These are phyloP conservation scores for Chlorops oryzae DNA, from an alignment of 1,140 invertebrate species.

Conservation along the genomic window DNA sequence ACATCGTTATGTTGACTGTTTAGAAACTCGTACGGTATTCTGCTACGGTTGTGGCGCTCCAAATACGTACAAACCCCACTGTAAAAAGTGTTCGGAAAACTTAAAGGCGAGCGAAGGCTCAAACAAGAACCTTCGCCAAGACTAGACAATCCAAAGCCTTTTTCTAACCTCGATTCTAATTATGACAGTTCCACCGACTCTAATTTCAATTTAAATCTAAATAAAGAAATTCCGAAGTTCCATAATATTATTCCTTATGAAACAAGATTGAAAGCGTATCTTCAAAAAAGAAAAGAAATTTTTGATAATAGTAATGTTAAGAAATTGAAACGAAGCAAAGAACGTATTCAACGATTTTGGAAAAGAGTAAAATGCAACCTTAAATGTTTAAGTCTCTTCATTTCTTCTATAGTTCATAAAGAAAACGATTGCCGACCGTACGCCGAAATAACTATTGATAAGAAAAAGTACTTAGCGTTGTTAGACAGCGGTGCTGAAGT, in stretches of 20 bases:
- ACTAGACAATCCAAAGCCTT: background rate
- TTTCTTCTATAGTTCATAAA: too few relatives aligned
- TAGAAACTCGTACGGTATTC: background rate
- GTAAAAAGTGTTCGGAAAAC: slow-evolving; percentile 1
- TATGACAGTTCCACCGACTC: background rate
- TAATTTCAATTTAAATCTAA: too few relatives aligned
- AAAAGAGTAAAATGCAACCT: background rate
- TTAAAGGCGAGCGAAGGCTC: background rate
- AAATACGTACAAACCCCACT: background rate
- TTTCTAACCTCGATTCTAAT: background rate
- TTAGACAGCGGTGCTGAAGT: slow-evolving; percentile 1
- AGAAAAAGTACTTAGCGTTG: background rate
- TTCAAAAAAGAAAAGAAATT: background rate
- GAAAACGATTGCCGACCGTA: slow-evolving; percentile 1
- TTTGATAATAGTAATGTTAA: background rate
- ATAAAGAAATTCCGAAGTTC: too few relatives aligned
- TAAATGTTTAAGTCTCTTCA: background rate
- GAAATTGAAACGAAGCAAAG: background rate
- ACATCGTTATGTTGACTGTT: background rate
- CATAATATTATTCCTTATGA: too few relatives aligned
- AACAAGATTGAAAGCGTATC: background rate
- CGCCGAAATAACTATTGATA: background rate
- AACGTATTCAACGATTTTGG: background rate
- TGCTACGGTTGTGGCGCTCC: background rate
- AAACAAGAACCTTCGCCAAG: background rate